Base-by-base conservation (phyloP, 2,113 vertebrate species). In the Capreolus pygargus region DNA sequence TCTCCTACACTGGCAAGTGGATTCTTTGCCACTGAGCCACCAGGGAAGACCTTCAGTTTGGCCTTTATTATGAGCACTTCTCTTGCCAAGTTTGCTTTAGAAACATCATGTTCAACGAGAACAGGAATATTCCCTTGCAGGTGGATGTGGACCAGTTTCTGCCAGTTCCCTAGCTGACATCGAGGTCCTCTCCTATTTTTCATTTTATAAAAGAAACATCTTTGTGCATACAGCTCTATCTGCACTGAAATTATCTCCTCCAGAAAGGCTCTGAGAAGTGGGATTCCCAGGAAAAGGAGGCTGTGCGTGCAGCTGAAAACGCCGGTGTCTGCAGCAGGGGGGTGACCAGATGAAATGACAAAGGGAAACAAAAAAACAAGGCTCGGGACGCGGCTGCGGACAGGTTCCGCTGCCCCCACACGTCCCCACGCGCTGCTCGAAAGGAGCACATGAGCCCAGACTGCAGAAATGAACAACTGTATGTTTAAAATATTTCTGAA, bases 391-490 rank as follows among this genome's bases (percentile, higher is more conserved):
- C 4, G 86, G 83, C 1, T 55, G 86, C 91, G 89, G 64, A 89
- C 91, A 89, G 45, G 52, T 81, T 54, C 90, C 21, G 50, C 74
- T 81, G 61, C 50, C 54, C 94, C 79, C 23, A n/a, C 3, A 3
- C 9, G 47, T 52, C 85, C 82, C 67, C 78, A 12, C 33, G 33
- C 10, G 54, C 94, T 39, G 54, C n/a, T 11, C 95, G 57, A 97
- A 97, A 97, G 86, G 57, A 83, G 61, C 83, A 60, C 58, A 23
- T 33, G 91, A 86, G 92, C 93, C 89, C 54, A 64, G 96, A 85
- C 95, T 97, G 97, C 97, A 98, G 91, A 98, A 89, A 91, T 86
- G 86, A 95, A 96, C 97, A 97, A 95, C 91, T 97, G 97, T 84
- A 93, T 92, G 92, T 97, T 95, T 39, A 96, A 98, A 97, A 96